Evolutionary conservation across 2,797 vertebrate genomes (phyloP), one percentile per base, ranked within the genome.

Genomic region (Acanthurus leucopareius): DNA sequence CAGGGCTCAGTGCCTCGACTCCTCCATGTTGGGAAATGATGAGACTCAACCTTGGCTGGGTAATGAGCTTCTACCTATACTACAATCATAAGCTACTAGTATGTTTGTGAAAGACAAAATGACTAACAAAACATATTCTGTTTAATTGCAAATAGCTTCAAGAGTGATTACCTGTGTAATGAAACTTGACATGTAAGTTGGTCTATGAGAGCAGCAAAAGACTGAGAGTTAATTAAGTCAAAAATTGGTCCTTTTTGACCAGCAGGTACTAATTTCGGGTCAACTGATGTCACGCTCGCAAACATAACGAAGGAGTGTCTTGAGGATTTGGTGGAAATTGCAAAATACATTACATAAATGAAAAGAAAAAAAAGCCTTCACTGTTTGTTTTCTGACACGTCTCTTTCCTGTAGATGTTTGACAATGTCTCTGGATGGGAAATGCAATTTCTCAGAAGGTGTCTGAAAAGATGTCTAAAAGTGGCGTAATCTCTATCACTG

Each of bases 141-240:
- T 61, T 53, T 69, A 78, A 88, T 75, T 89, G 40, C 69, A 40
- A 42, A 16, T 32, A 54, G 63, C 64, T 22, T 4, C 38, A 63
- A 68, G 81, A 89, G 74, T 70, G 79, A 91, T 84, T 90, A 84
- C 57, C 44, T 79, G 70, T 42, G 73, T 78, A 78, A 87, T 88
- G 22, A 76, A 81, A 80, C 56, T 78, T 82, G 84, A 83, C 80
- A 57, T 51, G 28, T 58, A 75, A 70, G 45, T 35, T 4, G 5
- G 20, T 57, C 44, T 32, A 35, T 56, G 11, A 66, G 56, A 32
- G 71, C 59, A 63, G 51, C 38, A 45, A 71, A 78, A 75, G 48
- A 58, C 20, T 42, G 10, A 0, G 1, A 9, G 17, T 16, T 76
- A 38, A 84, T 83, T 75, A 16, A 64, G 64, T 54, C 16, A 6